phyloP scores from a whole-genome alignment of 2,888 invertebrate species.

The Megamerina dolium region DNA sequence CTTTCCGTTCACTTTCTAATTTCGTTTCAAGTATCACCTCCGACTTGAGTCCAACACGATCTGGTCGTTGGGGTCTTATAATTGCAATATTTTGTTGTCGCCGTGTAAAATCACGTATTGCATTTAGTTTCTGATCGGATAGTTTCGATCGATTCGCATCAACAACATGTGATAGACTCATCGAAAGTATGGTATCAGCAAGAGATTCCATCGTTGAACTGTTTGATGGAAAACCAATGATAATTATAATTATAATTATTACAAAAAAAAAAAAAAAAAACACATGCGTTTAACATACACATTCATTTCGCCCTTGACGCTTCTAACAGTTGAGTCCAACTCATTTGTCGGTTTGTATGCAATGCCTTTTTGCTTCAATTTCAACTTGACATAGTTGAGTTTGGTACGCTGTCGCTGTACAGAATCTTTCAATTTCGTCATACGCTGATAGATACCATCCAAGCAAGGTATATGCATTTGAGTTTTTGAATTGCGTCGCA shows the following conservation, averaged over 20 bases:
- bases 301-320: not conserved
- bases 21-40: constrained; percentile 46
- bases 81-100: constrained; percentile 33
- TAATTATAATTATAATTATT: not conserved
- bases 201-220: constrained; percentile 36
- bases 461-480: constrained; percentile 56
- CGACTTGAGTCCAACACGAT: constrained; percentile 43
- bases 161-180: constrained; percentile 40
- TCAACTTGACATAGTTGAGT: constrained; percentile 45
- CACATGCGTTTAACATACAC: not conserved
- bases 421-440: constrained; percentile 69
- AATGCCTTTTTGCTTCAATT: constrained; percentile 38
- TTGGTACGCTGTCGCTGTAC: constrained; percentile 54
- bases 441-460: constrained; percentile 72
- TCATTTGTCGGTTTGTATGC: constrained; percentile 24
- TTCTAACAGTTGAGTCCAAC: constrained; percentile 17
- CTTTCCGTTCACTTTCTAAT: constrained; percentile 30
- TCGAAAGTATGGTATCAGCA: constrained; percentile 45
- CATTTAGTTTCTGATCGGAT: constrained; percentile 34
- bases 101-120: constrained; percentile 31
- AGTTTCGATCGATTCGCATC: constrained; percentile 35
- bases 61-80: constrained; percentile 45
- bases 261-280: not conserved
- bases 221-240: not conserved
- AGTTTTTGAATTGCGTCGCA: constrained; percentile 45